Evolutionary conservation across 2,797 vertebrate genomes (phyloP).

Genomic region (Gymnoscopelus braueri): DNA sequence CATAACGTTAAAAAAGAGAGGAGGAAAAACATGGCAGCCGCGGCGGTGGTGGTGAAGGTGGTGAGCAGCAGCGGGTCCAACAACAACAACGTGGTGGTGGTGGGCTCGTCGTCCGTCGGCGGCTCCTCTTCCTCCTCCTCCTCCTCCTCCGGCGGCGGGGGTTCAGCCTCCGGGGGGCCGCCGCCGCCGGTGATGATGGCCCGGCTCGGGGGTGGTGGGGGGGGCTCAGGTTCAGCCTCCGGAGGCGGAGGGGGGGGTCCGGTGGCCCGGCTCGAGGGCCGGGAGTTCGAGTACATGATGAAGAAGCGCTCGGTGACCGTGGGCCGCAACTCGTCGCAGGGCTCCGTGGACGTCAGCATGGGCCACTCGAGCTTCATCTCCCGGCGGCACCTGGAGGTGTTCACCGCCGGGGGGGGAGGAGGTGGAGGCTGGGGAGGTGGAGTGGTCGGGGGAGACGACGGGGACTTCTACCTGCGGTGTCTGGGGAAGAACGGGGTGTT

Average conservation of each 20-base stretch:
- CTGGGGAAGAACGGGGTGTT: constrained; percentile 97
- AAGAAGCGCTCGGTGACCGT: constrained; percentile 95
- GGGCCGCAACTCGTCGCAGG: constrained; percentile 96
- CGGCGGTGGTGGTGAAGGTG: too few species aligned
- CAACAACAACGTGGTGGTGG: too few species aligned
- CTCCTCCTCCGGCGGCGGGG: too few species aligned
- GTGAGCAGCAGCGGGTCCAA: too few species aligned
- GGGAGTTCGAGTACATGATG: constrained; percentile 97
- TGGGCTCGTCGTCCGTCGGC: too few species aligned
- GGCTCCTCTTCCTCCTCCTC: too few species aligned
- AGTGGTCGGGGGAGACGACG: constrained; percentile 61
- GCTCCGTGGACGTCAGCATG: constrained; percentile 97
- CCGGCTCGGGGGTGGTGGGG: constrained; percentile 13
- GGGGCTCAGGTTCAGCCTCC: not conserved
- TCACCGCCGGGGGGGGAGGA: constrained; percentile 77
- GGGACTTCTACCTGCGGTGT: constrained; percentile 89
- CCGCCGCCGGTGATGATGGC: constrained; percentile 60
- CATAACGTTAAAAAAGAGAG: too few species aligned
- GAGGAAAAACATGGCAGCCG: too few species aligned
- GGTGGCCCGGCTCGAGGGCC: constrained; percentile 95
- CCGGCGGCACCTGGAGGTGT: constrained; percentile 92
- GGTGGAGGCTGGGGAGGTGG: constrained; percentile 70
- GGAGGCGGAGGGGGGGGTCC: constrained; percentile 84
- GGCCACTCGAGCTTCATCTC: constrained; percentile 98
- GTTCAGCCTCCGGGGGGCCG: too few species aligned